These are phyloP conservation scores for Blastobasis adustella DNA, from an alignment of 2,888 invertebrate genomes.

Conservation along the genomic window DNA sequence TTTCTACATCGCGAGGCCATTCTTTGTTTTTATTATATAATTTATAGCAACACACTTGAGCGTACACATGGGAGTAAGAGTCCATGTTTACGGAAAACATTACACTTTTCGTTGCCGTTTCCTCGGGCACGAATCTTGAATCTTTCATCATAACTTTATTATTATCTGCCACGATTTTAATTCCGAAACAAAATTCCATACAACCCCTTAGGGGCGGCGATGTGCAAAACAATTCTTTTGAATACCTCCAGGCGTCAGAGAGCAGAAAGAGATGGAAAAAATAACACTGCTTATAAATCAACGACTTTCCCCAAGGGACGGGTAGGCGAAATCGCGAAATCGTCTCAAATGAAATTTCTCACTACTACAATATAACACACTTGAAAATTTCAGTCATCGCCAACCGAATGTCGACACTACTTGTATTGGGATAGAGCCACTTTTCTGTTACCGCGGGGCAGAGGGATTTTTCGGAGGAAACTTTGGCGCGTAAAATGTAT, in stretches of 20 bases:
- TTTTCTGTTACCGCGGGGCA: slow-evolving; percentile 6
- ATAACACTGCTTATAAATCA: slow-evolving; percentile 56
- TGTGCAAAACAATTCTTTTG: slow-evolving; percentile 18
- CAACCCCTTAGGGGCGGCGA: neutral
- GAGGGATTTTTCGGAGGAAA: slow-evolving; percentile 27
- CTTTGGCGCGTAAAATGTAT: slow-evolving; percentile 55
- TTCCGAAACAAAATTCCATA: no score
- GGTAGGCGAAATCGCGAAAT: slow-evolving; percentile 57
- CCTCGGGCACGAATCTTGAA: no score
- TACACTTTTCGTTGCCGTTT: no score
- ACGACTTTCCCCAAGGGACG: slow-evolving; percentile 47
- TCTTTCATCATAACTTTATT: no score
- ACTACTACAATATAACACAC: slow-evolving; percentile 44
- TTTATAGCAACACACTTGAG: no score
- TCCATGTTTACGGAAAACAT: no score
- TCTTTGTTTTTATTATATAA: no score
- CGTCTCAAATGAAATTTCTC: slow-evolving; percentile 70
- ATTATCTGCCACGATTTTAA: no score
- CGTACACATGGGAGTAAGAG: no score
- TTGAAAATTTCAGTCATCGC: slow-evolving; percentile 25
- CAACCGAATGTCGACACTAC: slow-evolving; percentile 9
- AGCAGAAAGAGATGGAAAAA: slow-evolving; percentile 28
- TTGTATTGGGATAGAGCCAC: slow-evolving; percentile 2
- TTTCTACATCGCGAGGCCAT: no score
- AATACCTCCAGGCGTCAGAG: neutral